Conservation (phyloP, 2,888 invertebrate species). For the Prosapia bicincta region DNA sequence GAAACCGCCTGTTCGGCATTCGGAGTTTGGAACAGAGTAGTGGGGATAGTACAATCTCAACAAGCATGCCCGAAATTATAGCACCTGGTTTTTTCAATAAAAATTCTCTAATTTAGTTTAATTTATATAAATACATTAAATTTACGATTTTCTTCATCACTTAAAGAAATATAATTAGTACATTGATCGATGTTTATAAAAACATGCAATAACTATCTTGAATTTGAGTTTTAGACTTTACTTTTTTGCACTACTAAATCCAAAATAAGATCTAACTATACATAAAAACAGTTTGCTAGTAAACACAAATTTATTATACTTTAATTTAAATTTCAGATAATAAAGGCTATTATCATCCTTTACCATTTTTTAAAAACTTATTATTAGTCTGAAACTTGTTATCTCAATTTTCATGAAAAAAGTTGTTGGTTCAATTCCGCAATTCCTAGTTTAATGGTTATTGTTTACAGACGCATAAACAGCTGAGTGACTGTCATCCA, state of each 20-base stretch:
- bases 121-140: no score
- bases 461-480: background rate
- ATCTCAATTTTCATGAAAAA: background rate
- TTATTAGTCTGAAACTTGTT: background rate
- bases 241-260: background rate
- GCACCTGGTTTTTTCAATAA: background rate
- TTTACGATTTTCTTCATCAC: no score
- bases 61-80: background rate
- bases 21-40: background rate
- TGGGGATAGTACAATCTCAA: background rate
- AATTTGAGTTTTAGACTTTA: background rate
- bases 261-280: background rate
- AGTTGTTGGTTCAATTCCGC: background rate
- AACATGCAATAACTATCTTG: no score
- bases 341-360: no score
- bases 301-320: background rate
- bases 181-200: background rate
- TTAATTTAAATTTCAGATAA: no score
- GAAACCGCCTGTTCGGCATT: constrained; percentile 25
- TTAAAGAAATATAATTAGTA: background rate
- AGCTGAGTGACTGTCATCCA: background rate
- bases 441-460: background rate
- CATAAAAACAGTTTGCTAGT: background rate
- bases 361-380: no score
- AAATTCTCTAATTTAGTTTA: no score